Percentiles rank a stretch among this genome's conserved stretches.
phyloP scores from a whole-genome alignment of 2,888 invertebrate species.

The Meiosimyza platycephala region DNA sequence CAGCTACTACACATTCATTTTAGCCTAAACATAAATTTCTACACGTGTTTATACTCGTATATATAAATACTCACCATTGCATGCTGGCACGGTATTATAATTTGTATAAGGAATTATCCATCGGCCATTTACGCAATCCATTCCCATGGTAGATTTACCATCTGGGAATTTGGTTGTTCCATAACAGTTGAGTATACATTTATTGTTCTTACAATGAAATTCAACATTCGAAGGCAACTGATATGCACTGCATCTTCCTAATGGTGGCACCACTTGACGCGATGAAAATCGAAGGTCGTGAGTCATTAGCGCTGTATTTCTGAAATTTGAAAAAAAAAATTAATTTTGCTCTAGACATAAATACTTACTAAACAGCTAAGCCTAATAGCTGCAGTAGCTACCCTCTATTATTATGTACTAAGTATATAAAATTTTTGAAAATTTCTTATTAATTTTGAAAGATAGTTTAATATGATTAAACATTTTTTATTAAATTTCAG shows the following conservation, averaged over 20 bases:
- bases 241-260: slow-evolving; percentile 52
- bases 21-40: too few relatives aligned
- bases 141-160: slow-evolving; percentile 50
- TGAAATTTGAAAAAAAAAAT: too few relatives aligned
- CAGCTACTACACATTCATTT: too few relatives aligned
- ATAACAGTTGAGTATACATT: slow-evolving; percentile 56
- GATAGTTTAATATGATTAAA: too few relatives aligned
- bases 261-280: slow-evolving; percentile 48
- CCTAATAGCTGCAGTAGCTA: too few relatives aligned
- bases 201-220: slow-evolving; percentile 52
- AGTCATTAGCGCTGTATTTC: slow-evolving; percentile 26
- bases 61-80: slow-evolving; percentile 70
- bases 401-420: too few relatives aligned
- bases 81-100: slow-evolving; percentile 70
- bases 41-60: too few relatives aligned
- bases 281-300: slow-evolving; percentile 51
- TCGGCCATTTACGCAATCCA: slow-evolving; percentile 56
- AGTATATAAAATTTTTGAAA: too few relatives aligned
- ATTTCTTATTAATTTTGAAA: too few relatives aligned
- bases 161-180: slow-evolving; percentile 55
- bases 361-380: too few relatives aligned
- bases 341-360: too few relatives aligned
- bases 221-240: slow-evolving; percentile 55
- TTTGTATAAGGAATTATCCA: slow-evolving; percentile 61
- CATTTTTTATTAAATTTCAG: too few relatives aligned